These are phyloP conservation scores for Hemistola chrysoprasaria DNA, from an alignment of 2,888 invertebrate species.

Conservation along the genomic window DNA sequence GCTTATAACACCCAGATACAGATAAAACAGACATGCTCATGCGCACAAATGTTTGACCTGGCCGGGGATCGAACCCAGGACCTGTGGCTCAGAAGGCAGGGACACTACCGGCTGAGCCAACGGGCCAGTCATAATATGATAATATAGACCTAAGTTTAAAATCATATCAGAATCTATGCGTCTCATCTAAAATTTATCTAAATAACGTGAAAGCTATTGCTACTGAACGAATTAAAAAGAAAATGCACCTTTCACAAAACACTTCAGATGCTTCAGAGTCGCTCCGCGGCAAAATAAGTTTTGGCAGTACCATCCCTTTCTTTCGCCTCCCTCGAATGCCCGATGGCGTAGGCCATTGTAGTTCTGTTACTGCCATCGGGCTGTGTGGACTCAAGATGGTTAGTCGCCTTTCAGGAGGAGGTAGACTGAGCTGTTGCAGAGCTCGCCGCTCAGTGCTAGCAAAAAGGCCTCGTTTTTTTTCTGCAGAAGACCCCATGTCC, in stretches of 20 bases:
- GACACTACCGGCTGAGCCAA: too few species aligned
- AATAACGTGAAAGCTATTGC: too few species aligned
- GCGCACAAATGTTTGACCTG: too few species aligned
- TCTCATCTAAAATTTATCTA: too few species aligned
- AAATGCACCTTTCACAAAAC: conserved; percentile 82
- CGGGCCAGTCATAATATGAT: too few species aligned
- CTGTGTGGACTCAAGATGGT: conserved; percentile 92
- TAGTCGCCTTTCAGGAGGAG: conserved; percentile 85
- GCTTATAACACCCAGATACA: too few species aligned
- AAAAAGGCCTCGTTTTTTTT: conserved; percentile 85
- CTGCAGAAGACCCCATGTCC: conserved; percentile 83
- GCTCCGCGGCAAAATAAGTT: conserved; percentile 88
- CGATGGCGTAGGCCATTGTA: conserved; percentile 83
- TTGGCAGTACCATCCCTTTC: conserved; percentile 88
- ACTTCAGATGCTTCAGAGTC: conserved; percentile 88
- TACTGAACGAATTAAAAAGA: conserved; percentile 22
- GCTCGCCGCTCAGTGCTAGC: conserved; percentile 84
- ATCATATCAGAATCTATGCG: too few species aligned
- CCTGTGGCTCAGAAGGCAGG: too few species aligned
- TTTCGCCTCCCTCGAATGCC: conserved; percentile 84
- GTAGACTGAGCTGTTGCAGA: conserved; percentile 87
- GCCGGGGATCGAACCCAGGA: too few species aligned
- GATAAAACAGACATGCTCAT: too few species aligned
- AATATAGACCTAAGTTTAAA: too few species aligned
- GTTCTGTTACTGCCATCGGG: conserved; percentile 86